Evolutionary conservation across 2,113 vertebrate species (phyloP).

Genomic region (Apistogramma diplotaenia): DNA sequence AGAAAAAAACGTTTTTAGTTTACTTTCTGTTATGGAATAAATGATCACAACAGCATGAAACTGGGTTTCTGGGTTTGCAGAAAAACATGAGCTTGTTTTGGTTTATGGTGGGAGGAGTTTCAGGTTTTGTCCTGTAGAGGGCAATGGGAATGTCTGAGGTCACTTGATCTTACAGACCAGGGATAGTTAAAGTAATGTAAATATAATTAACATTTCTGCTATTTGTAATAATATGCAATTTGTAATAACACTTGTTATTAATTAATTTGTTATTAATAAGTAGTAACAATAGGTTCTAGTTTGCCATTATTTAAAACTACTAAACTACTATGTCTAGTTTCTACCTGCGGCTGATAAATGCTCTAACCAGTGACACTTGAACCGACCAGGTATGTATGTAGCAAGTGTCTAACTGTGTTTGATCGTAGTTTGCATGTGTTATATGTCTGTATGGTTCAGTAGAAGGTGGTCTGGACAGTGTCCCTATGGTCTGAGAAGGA

Average conservation of each 20-base stretch:
- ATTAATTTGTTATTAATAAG: too few species aligned
- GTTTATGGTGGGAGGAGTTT: background rate
- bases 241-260: too few species aligned
- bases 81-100: background rate
- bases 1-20: too few species aligned
- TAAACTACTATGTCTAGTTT: background rate
- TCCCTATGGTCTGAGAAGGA: conserved; percentile 77
- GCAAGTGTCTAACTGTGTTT: background rate
- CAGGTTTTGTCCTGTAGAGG: background rate
- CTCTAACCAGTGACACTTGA: background rate
- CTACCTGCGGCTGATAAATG: conserved; percentile 38
- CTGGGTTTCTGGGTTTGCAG: background rate
- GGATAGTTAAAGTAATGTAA: background rate
- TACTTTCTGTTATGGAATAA: too few species aligned
- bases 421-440: background rate
- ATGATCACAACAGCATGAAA: background rate
- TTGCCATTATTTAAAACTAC: background rate
- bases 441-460: background rate
- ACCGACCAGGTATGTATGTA: conserved; percentile 24
- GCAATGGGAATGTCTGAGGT: background rate
- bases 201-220: background rate
- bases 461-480: conserved; percentile 77
- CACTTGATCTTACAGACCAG: background rate
- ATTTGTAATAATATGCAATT: too few species aligned
- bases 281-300: background rate